Evolutionary conservation across 1,140 invertebrate species (phyloP).

Genomic region (Calliopsis andreniformis): DNA sequence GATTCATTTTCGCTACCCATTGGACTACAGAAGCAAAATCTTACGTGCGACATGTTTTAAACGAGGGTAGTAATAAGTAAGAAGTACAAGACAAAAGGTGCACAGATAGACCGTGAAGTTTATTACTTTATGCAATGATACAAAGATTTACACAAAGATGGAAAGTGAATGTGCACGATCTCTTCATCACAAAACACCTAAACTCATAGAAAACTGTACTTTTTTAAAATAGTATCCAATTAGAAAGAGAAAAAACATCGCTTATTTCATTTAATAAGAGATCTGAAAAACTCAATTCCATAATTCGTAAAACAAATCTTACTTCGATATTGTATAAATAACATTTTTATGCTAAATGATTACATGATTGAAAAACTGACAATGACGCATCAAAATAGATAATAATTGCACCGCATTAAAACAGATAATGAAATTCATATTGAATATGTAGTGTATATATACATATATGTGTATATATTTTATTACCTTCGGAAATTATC

Average conservation of each 20-base stretch:
- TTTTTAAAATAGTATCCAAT: constrained; percentile 10
- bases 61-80: constrained; percentile 61
- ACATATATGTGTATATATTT: constrained; percentile 27
- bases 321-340: constrained; percentile 1
- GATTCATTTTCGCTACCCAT: constrained; percentile 55
- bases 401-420: constrained; percentile 7
- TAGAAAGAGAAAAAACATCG: constrained; percentile 17
- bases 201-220: constrained; percentile 19
- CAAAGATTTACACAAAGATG: constrained; percentile 64
- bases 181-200: constrained; percentile 44
- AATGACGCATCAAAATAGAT: constrained; percentile 1
- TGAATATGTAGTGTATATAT: no score
- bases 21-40: constrained; percentile 53
- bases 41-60: constrained; percentile 51
- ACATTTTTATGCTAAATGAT: constrained; percentile 28
- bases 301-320: constrained; percentile 32
- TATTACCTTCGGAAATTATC: constrained; percentile 93
- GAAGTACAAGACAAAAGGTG: constrained; percentile 55
- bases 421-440: constrained; percentile 17
- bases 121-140: constrained; percentile 64
- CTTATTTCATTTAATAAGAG: constrained; percentile 8
- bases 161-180: constrained; percentile 32
- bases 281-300: constrained; percentile 18
- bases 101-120: constrained; percentile 59
- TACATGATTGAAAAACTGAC: constrained; percentile 29